Conservation (phyloP, 2,797 vertebrate species). For the Lagothrix lagotricha region DNA sequence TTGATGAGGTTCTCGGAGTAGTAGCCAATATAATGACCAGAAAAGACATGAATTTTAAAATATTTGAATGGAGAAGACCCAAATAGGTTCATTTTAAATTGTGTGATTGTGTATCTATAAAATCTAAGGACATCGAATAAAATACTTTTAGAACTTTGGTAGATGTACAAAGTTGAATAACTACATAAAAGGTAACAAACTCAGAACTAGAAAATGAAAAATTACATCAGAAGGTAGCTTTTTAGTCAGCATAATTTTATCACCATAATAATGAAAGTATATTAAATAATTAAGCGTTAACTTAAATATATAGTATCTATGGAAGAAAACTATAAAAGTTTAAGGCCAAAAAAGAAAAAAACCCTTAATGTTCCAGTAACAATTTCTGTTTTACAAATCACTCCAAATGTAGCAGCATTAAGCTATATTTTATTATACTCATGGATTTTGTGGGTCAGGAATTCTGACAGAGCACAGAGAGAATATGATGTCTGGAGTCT, state of each 20-base stretch:
- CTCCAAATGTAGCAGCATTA: not conserved
- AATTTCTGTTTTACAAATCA: constrained; percentile 26
- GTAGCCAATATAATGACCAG: not conserved
- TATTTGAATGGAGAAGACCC: not conserved
- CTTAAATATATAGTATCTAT: not conserved
- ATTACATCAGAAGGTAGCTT: not conserved
- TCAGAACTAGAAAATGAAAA: not conserved
- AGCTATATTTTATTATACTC: not conserved
- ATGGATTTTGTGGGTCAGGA: not conserved
- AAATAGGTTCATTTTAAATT: not conserved
- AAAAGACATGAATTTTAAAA: not conserved
- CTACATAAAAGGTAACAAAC: not conserved
- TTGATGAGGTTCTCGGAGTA: not conserved
- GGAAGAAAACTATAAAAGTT: not conserved
- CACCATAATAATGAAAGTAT: not conserved
- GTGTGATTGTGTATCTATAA: not conserved
- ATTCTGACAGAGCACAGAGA: not conserved
- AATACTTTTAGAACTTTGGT: not conserved
- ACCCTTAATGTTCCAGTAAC: not conserved
- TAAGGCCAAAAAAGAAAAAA: not conserved
- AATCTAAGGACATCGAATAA: not conserved
- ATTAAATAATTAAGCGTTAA: not conserved
- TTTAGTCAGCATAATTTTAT: constrained; percentile 2
- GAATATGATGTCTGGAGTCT: not conserved
- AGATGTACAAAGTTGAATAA: not conserved